Conservation (phyloP, 2,797 vertebrate genomes). For the Ispidina picta region DNA sequence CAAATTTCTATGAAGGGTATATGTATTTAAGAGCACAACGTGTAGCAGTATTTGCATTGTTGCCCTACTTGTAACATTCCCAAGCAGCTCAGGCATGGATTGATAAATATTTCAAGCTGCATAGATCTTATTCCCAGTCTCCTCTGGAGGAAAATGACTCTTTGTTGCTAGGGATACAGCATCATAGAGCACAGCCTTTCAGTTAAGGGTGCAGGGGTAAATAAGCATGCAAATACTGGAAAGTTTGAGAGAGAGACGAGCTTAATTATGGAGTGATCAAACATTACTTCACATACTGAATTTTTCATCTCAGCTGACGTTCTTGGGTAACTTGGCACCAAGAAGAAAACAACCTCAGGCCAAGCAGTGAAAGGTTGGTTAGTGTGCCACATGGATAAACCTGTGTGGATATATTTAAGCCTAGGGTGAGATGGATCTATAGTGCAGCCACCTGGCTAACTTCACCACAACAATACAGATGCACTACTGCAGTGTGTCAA, state of each 20-base stretch:
- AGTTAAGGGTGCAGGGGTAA: not conserved
- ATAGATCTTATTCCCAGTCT: not conserved
- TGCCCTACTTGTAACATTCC: not conserved
- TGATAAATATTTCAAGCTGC: not conserved
- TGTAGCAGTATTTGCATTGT: not conserved
- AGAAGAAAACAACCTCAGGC: not conserved
- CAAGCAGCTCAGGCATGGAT: not conserved
- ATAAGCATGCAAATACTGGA: not conserved
- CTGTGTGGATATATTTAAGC: not conserved
- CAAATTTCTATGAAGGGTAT: not conserved
- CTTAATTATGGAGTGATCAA: not conserved
- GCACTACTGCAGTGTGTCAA: not conserved
- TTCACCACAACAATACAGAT: fast-evolving
- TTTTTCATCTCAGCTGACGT: not conserved
- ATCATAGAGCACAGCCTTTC: not conserved
- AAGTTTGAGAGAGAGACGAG: not conserved
- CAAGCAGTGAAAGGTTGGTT: not conserved
- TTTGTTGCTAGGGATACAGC: not conserved
- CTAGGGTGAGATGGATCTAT: not conserved
- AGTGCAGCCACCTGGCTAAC: not conserved
- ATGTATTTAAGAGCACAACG: not conserved
- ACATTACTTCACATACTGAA: not conserved
- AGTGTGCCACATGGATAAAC: not conserved
- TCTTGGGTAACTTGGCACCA: not conserved
- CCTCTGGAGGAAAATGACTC: not conserved